Conservation (phyloP, 2,797 vertebrate genomes). For the Eremophila alpestris region DNA sequence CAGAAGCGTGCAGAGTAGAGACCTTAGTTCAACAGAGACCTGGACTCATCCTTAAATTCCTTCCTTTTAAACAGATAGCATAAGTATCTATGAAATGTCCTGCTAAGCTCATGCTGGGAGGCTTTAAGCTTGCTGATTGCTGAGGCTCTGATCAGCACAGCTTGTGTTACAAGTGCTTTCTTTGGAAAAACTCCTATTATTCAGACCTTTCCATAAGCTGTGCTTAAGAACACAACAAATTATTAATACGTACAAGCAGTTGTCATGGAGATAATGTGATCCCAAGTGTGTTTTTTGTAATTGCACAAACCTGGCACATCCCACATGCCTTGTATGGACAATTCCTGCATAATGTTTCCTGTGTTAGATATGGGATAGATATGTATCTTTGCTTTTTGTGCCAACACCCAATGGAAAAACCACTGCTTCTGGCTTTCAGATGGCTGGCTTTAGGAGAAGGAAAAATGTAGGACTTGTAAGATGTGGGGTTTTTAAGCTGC, state of each 20-base stretch:
- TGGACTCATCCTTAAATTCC: not conserved
- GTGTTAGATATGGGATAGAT: not conserved
- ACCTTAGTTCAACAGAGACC: not conserved
- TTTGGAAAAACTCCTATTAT: not conserved
- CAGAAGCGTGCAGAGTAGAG: not conserved
- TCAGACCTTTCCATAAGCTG: not conserved
- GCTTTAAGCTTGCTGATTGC: not conserved
- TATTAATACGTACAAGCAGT: constrained; percentile 26
- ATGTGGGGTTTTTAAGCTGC: not conserved
- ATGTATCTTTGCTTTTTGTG: not conserved
- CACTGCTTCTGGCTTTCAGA: not conserved
- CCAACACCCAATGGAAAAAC: not conserved
- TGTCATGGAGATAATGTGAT: constrained; percentile 54
- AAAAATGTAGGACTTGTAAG: not conserved
- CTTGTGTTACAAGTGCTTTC: not conserved
- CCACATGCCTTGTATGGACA: not conserved
- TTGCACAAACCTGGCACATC: not conserved
- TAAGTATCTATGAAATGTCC: not conserved
- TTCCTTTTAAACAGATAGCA: not conserved
- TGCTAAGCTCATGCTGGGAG: not conserved
- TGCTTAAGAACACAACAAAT: not conserved
- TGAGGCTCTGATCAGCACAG: not conserved
- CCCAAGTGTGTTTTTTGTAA: not conserved
- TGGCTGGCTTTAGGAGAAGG: not conserved
- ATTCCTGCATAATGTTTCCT: not conserved